Percentiles rank a stretch among this genome's conserved stretches.
phyloP scores from a whole-genome alignment of 2,797 vertebrate species.

The Graptemys geographica region DNA sequence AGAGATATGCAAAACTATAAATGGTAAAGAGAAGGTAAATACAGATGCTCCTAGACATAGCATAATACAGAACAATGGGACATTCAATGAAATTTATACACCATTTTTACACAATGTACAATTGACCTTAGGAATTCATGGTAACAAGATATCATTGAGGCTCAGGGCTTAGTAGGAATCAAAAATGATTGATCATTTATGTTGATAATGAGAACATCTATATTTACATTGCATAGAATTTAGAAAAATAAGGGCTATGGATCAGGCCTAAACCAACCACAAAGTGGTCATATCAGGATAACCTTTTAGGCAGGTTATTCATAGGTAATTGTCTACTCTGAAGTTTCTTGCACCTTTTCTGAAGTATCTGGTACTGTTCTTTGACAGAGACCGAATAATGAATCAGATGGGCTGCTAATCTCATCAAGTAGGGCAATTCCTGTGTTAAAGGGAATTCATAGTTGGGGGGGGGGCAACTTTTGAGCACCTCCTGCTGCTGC shows the following conservation, averaged over 20 bases:
- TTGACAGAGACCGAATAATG: fast-evolving
- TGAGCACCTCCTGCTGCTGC: neutral
- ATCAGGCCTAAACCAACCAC: fast-evolving
- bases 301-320: neutral
- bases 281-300: neutral
- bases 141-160: neutral
- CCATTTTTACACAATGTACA: neutral
- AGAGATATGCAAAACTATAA: neutral
- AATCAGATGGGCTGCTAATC: fast-evolving
- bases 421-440: neutral
- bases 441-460: fast-evolving
- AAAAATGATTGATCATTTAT: neutral
- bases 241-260: neutral
- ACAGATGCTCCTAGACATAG: too few species aligned
- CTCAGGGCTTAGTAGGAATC: fast-evolving
- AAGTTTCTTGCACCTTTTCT: neutral
- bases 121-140: neutral
- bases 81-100: neutral
- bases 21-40: too few species aligned
- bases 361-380: fast-evolving
- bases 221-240: fast-evolving
- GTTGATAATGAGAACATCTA: neutral
- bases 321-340: neutral
- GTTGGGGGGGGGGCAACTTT: neutral
- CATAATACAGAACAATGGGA: too few species aligned